A percentile compares a stretch with the other conserved stretches of the same genome.
phyloP scores from a whole-genome alignment of 1,140 invertebrate species.

The Thaumatotibia leucotreta region DNA sequence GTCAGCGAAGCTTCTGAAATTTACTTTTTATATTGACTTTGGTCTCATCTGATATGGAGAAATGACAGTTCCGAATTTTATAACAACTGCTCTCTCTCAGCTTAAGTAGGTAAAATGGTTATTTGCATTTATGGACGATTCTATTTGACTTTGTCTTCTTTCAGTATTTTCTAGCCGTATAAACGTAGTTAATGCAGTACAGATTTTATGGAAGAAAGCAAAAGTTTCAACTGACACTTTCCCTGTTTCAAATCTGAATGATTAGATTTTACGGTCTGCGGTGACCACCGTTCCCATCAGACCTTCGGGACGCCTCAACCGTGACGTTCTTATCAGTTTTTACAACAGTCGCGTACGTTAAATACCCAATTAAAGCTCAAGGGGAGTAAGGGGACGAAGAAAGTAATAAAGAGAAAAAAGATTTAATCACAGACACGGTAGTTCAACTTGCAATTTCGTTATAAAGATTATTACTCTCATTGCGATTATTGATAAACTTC shows the following conservation, averaged over 20 bases:
- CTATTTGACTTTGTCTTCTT: too few species aligned
- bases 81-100: too few species aligned
- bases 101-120: too few species aligned
- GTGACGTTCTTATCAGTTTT: constrained; percentile 41
- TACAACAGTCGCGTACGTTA: constrained; percentile 16
- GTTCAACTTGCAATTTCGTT: neutral
- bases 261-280: constrained; percentile 41
- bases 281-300: constrained; percentile 35
- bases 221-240: constrained; percentile 47
- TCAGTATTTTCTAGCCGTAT: too few species aligned
- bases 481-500: neutral
- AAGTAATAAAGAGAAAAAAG: neutral
- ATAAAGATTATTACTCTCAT: neutral
- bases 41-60: neutral
- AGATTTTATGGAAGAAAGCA: too few species aligned
- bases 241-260: constrained; percentile 38
- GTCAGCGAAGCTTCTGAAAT: neutral
- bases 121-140: too few species aligned
- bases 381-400: constrained; percentile 8
- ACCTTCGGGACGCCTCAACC: constrained; percentile 29
- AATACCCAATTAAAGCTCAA: constrained; percentile 7
- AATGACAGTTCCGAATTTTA: too few species aligned
- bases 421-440: neutral
- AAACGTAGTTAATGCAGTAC: too few species aligned
- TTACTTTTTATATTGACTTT: neutral